Evolutionary conservation across 2,888 invertebrate species (phyloP), one percentile per base, ranked within the genome.

Genomic region (Phlogophora meticulosa): DNA sequence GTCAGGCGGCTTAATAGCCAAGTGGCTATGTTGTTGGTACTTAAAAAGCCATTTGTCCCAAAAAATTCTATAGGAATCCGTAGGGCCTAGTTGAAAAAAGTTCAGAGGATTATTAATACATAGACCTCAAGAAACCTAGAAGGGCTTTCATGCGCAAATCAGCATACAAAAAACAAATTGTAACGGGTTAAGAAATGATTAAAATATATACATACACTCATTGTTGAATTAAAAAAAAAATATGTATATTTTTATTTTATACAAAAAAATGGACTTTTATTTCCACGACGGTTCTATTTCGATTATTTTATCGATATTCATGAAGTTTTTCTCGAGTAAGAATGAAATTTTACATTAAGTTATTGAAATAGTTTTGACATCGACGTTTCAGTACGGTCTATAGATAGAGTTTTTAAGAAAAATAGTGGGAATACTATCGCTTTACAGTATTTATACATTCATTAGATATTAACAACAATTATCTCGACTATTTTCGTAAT

Each of bases 401-500:
- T 15, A 17, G 34, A 49, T 32, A 34, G 20, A 24, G 10, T 34
- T 45, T 9, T 43, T 28, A 28, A 65, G 42, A 48, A 71, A 57
- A 57, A 71, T 57, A 57, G 57, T 40, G 56, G 38, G 57, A 78
- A 20, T 40, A 59, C 17, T 60, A 60, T 36, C 4, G n/a, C 17
- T 52, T 60, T 7, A 22, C 32, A 15, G n/a, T 64, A 56, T 71
- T 24, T 67, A 82, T 80, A 80, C 48, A 57, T 28, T 28, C 28
- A 28, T 28, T n/a, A 28, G 11, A 67, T 38, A 45, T 22, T 28
- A 56, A 43, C 60, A 80, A 78, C 67, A 74, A 67, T 28, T 46
- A 46, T 45, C 24, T 70, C 42, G 28, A 36, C 64, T 59, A 49
- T 53, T 57, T 28, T 15, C 11, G n/a, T 62, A 17, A 74, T 66